These are phyloP conservation scores for Caenorhabditis doughertyi DNA, from an alignment of 2,888 invertebrate species.

Conservation along the genomic window DNA sequence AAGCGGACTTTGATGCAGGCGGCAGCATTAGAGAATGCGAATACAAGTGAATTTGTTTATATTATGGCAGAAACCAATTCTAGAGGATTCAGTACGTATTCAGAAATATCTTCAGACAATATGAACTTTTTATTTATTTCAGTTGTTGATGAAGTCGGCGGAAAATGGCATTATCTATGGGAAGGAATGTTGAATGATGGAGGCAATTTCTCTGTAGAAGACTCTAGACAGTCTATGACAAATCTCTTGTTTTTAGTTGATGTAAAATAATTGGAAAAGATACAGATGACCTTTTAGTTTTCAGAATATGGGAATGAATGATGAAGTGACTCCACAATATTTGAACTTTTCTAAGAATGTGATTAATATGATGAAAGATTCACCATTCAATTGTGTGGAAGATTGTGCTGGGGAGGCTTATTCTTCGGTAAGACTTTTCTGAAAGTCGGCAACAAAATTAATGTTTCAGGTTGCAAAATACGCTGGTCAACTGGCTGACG, in stretches of 20 bases:
- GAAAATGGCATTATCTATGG: conserved; percentile 54
- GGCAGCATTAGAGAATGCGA: conserved; percentile 58
- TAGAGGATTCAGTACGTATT: conserved; percentile 55
- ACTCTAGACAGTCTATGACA: conserved; percentile 28
- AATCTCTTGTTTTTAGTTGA: conserved; percentile 54
- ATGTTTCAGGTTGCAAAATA: conserved; percentile 53
- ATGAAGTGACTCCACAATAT: conserved; percentile 57
- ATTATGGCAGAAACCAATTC: conserved; percentile 67
- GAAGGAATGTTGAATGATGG: conserved; percentile 4
- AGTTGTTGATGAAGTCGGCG: conserved; percentile 55
- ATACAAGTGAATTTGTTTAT: conserved; percentile 67
- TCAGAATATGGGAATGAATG: conserved; percentile 61
- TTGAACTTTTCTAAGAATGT: conserved; percentile 71
- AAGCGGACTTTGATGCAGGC: conserved; percentile 65
- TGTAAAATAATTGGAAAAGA: conserved; percentile 1
- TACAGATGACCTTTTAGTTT: neutral
- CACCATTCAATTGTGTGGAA: conserved; percentile 73
- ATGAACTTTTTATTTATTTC: neutral
- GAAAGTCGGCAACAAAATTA: neutral
- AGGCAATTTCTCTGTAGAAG: conserved; percentile 5
- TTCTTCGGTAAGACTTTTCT: conserved; percentile 11
- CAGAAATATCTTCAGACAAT: neutral
- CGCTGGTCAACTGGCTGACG: conserved; percentile 62
- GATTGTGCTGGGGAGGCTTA: conserved; percentile 50
- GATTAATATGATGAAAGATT: conserved; percentile 66